Conservation (phyloP, 2,888 invertebrate species). For the Automeris io region DNA sequence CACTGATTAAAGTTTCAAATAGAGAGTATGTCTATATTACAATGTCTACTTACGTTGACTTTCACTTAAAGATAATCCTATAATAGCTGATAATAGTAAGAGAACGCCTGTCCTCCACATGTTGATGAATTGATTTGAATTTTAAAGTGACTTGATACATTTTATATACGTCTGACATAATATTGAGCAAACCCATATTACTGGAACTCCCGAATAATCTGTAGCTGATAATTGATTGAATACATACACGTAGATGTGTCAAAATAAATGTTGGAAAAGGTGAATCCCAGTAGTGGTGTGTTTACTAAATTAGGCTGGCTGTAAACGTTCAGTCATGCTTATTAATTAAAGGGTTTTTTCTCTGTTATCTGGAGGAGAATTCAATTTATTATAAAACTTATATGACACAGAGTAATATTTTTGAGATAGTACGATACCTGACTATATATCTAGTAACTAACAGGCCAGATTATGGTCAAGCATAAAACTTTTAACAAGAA, state of each 20-base stretch:
- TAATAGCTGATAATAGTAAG: slow-evolving; percentile 21
- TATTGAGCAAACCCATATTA: slow-evolving; percentile 27
- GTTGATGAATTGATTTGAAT: slow-evolving; percentile 27
- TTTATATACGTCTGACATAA: slow-evolving; percentile 42
- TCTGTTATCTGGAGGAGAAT: no score
- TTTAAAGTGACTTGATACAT: slow-evolving; percentile 26
- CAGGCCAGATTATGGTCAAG: no score
- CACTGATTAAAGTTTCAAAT: no score
- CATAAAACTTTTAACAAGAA: no score
- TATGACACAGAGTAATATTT: no score
- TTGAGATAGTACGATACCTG: no score
- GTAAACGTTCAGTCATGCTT: neutral
- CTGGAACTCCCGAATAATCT: slow-evolving; percentile 25
- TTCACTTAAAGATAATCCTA: slow-evolving; percentile 8
- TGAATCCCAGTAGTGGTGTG: slow-evolving; percentile 16
- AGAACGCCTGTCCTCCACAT: slow-evolving; percentile 48
- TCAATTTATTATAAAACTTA: no score
- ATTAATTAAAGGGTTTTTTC: no score
- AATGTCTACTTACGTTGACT: slow-evolving; percentile 2
- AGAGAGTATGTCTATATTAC: neutral
- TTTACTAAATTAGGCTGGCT: slow-evolving; percentile 3
- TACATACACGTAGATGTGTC: slow-evolving; percentile 27
- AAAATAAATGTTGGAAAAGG: slow-evolving; percentile 18
- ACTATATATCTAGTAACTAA: no score
- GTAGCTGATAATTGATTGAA: slow-evolving; percentile 32